A percentile compares a stretch with the other conserved stretches of the same genome.
These are phyloP conservation scores for Pristiophorus japonicus DNA, from an alignment of 2,113 vertebrate species.

Conservation along the genomic window DNA sequence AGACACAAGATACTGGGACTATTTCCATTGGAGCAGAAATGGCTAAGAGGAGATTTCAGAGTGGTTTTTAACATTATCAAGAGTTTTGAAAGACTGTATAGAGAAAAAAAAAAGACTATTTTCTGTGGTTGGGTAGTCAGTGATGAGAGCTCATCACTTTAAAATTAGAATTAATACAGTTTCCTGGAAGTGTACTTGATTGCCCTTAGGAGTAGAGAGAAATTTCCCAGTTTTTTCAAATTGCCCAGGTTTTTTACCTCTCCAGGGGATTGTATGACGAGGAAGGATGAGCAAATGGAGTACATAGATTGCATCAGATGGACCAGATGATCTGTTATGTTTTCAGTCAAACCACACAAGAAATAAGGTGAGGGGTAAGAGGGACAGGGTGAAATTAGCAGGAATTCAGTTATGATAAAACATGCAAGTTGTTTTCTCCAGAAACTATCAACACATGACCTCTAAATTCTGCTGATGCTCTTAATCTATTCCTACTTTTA, in stretches of 20 bases:
- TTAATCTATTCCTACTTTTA: neutral
- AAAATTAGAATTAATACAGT: too few relatives aligned
- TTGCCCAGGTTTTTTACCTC: neutral
- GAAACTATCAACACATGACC: neutral
- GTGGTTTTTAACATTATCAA: too few relatives aligned
- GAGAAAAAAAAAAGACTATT: too few relatives aligned
- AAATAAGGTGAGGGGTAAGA: neutral
- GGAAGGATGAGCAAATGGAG: neutral
- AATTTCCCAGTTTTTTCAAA: neutral
- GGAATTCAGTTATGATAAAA: neutral
- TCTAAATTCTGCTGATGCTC: neutral
- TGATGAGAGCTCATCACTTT: too few relatives aligned
- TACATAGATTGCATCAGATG: neutral
- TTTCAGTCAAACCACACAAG: neutral
- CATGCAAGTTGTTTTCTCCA: neutral
- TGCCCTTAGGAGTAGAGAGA: neutral
- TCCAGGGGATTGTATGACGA: neutral
- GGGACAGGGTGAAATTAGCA: neutral
- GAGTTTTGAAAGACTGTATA: too few relatives aligned
- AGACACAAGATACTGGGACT: too few relatives aligned
- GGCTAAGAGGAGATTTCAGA: too few relatives aligned
- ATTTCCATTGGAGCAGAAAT: too few relatives aligned
- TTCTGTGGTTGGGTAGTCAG: too few relatives aligned
- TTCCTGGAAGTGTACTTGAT: neutral
- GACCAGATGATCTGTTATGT: neutral